Percentiles rank a stretch among this genome's conserved stretches.
Conservation (phyloP, 2,113 vertebrate species). For the Platanista minor region DNA sequence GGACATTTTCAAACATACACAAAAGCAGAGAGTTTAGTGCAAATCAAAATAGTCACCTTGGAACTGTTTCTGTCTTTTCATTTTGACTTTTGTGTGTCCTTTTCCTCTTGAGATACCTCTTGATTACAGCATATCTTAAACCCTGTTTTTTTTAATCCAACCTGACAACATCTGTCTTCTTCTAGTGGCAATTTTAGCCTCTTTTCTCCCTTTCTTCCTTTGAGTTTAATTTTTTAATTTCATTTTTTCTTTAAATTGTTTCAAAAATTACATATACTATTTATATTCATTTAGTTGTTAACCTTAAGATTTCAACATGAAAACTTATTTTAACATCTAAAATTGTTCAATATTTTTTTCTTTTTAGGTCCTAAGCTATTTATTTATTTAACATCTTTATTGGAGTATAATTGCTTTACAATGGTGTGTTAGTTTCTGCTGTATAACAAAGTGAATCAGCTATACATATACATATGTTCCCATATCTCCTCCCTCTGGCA, state of each 20-base stretch:
- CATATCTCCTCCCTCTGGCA: no score
- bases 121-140: not conserved
- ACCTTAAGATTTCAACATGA: not conserved
- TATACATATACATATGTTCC: no score
- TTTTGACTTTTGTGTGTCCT: not conserved
- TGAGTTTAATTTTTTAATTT: not conserved
- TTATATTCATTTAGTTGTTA: not conserved
- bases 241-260: not conserved
- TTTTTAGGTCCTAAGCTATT: no score
- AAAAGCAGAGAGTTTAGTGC: not conserved
- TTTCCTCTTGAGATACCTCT: not conserved
- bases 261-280: not conserved
- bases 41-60: not conserved
- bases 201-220: not conserved
- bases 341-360: not conserved
- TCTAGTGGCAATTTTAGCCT: not conserved
- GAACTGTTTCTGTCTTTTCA: not conserved
- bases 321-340: not conserved
- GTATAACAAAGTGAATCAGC: no score
- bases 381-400: no score
- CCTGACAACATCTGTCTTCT: not conserved
- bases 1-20: not conserved
- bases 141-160: not conserved
- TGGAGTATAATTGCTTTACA: no score
- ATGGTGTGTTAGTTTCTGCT: no score